Evolutionary conservation across 1,140 invertebrate genomes (phyloP).

Genomic region (Andrena cerasifolii): DNA sequence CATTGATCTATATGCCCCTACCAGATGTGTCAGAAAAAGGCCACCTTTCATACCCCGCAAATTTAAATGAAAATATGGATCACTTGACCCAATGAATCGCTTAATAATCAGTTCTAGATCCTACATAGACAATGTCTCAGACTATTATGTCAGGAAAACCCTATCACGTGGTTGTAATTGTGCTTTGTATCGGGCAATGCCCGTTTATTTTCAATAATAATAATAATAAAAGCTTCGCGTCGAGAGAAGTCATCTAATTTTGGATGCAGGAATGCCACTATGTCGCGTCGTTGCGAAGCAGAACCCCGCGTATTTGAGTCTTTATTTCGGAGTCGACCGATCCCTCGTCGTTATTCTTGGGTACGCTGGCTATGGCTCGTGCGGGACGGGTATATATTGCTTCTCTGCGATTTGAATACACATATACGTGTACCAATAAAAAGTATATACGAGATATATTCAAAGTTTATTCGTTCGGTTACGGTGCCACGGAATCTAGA

Average conservation of each 20-base stretch:
- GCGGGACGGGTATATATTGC: conserved; percentile 56
- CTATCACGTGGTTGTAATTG: too few species aligned
- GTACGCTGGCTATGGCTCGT: too few species aligned
- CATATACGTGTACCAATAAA: conserved; percentile 31
- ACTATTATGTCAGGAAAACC: too few species aligned
- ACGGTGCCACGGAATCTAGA: conserved; percentile 22
- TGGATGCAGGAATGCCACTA: not conserved
- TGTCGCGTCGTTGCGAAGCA: conserved; percentile 11
- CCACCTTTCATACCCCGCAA: too few species aligned
- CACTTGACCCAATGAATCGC: too few species aligned
- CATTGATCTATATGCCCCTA: too few species aligned
- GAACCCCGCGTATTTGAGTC: conserved; percentile 29
- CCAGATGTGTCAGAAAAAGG: too few species aligned
- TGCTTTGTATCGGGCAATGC: not conserved
- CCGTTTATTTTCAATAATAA: too few species aligned
- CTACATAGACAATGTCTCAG: too few species aligned
- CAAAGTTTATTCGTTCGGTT: conserved; percentile 48
- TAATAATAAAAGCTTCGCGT: conserved; percentile 1
- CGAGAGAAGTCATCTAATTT: conserved; percentile 29
- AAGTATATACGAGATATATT: conserved; percentile 22
- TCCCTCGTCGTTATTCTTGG: conserved; percentile 54
- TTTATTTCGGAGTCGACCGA: conserved; percentile 34
- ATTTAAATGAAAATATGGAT: too few species aligned
- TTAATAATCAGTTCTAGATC: too few species aligned
- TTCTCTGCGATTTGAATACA: conserved; percentile 58